Base-by-base conservation (phyloP, 2,113 vertebrate species). In the Zosterops lateralis region DNA sequence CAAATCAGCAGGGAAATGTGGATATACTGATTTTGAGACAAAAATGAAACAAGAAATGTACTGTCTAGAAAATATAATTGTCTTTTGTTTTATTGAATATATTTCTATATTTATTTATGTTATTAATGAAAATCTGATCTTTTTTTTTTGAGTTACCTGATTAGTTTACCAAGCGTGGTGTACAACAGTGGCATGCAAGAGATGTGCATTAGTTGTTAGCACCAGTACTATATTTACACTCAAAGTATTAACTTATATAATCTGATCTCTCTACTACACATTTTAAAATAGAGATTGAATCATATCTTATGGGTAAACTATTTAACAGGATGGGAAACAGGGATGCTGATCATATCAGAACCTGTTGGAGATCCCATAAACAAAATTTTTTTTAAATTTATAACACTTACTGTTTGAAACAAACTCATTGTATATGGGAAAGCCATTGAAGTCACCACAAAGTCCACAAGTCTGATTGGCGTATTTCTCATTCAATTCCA, bases 371-470 rank as follows among this genome's bases (percentile, higher is more conserved):
- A 51, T 13, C n/a, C 3, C 25, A 44, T 21, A 89, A 92, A n/a
- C 5, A 7, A 31, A 8, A 14, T 40, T 40, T 64, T 51, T 51
- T 72, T 54, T 17, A 12, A 12, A 25, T 65, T 89, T 77, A 18
- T 64, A 76, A 80, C n/a, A 92, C 96, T 95, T 90, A 99, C 99
- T 97, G 36, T 98, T 92, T 47, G 96, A 75, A 93, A 98, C 75
- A 42, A 99, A 98, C 83, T 99, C 99, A 84, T 98, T 97, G 90
- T 97, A 94, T 58, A 96, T 32, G 67, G 97, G 75, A 93, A 98
- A 58, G 32, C 98, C 98, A 15, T 99, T 99, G 92, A 98, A 99
- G 95, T 99, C 98, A 64, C 98, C 98, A 97, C 99, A 99, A 73
- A 99, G 98, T 86, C 99, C 99, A 98, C 98, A 99, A 42, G 98